Percentiles rank a stretch among this genome's conserved stretches.
Conservation (phyloP, 1,140 invertebrate genomes). For the Ruditapes philippinarum region DNA sequence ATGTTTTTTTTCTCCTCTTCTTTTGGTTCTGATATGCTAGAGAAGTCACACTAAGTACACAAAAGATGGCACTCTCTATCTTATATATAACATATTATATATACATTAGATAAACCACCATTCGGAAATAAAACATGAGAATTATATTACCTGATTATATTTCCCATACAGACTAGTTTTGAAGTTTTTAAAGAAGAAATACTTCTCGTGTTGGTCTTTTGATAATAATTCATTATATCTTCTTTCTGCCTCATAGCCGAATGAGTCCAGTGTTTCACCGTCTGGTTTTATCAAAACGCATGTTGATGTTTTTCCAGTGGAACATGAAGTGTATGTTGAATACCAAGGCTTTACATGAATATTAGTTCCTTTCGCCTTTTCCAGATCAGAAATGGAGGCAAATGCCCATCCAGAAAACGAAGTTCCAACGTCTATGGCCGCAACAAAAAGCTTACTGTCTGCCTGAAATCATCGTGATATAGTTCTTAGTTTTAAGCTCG, state of each 20-base stretch:
- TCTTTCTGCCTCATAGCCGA: slow-evolving; percentile 8
- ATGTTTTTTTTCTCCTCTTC: no score
- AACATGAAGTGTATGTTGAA: neutral
- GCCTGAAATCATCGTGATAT: no score
- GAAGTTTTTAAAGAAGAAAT: slow-evolving; percentile 19
- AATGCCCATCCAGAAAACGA: neutral
- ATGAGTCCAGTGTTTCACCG: slow-evolving; percentile 7
- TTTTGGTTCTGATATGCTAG: no score
- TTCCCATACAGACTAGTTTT: slow-evolving; percentile 10
- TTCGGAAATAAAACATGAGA: no score
- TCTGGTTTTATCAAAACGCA: slow-evolving; percentile 15
- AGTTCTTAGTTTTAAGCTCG: no score
- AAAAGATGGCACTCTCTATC: no score
- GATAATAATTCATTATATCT: neutral
- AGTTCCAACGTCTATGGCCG: slow-evolving; percentile 7
- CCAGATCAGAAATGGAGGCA: neutral
- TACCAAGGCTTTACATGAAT: neutral
- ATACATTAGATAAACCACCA: no score
- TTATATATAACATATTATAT: no score
- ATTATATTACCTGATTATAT: neutral
- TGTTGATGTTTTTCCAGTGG: neutral
- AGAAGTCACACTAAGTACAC: no score
- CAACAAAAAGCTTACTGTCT: neutral
- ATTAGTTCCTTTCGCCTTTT: neutral
- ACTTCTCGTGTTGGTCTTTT: neutral